A percentile compares a stretch with the other conserved stretches of the same genome.
Evolutionary conservation across 2,888 invertebrate genomes (phyloP).

Genomic region (Lampropteryx suffumata): DNA sequence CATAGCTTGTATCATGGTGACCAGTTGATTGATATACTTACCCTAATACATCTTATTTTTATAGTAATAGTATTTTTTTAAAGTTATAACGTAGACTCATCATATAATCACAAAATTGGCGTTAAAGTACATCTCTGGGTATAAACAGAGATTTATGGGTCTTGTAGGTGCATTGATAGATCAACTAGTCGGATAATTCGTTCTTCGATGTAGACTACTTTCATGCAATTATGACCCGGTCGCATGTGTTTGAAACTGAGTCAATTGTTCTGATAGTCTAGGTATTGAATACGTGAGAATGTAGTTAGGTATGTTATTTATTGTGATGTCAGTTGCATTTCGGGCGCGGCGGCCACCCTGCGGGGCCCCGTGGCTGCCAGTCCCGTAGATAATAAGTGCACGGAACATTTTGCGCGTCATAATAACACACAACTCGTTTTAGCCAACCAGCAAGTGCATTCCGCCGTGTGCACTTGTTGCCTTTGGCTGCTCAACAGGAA

Average conservation of each 20-base stretch:
- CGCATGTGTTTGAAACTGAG: background rate
- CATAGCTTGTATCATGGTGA: no score
- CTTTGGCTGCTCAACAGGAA: conserved; percentile 25
- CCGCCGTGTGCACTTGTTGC: conserved; percentile 40
- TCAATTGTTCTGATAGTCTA: conserved; percentile 3
- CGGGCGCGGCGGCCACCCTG: conserved; percentile 65
- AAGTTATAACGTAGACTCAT: no score
- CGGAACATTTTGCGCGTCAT: conserved; percentile 61
- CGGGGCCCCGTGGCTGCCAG: conserved; percentile 62
- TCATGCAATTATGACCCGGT: background rate
- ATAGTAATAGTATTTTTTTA: no score
- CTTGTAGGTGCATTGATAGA: no score
- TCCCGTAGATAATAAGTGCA: conserved; percentile 73
- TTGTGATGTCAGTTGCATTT: conserved; percentile 48
- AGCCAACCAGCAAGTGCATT: conserved; percentile 52
- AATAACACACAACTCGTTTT: conserved; percentile 47
- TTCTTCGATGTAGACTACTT: background rate
- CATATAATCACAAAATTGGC: no score
- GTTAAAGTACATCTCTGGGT: no score
- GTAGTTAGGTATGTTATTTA: conserved; percentile 3
- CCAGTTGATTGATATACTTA: no score
- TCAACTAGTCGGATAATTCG: background rate
- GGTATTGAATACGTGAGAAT: conserved; percentile 6
- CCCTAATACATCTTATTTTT: no score
- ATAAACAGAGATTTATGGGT: no score